Evolutionary conservation across 2,797 vertebrate genomes (phyloP).

Genomic region (Steatocranus sp.): DNA sequence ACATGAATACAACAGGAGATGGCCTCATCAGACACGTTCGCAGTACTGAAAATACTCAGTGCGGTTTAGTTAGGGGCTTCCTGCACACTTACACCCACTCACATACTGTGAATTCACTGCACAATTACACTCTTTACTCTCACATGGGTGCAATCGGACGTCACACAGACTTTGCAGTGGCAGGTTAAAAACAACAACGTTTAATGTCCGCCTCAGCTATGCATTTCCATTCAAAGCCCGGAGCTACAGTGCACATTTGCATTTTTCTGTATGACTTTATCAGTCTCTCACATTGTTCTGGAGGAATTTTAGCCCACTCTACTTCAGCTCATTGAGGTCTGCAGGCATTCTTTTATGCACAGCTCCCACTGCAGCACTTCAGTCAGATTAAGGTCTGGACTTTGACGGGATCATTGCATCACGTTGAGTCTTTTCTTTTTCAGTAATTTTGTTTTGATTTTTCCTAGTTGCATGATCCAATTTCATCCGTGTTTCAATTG

Average conservation of each 20-base stretch:
- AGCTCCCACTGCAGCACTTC: background rate
- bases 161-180: background rate
- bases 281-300: background rate
- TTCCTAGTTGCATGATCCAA: fast-evolving
- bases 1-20: background rate
- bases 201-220: background rate
- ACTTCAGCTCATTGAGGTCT: background rate
- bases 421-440: background rate
- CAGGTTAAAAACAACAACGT: background rate
- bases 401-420: background rate
- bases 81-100: background rate
- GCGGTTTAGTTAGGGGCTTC: background rate
- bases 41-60: background rate
- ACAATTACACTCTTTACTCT: background rate
- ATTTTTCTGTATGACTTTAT: background rate
- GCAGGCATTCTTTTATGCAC: background rate
- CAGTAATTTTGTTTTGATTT: background rate
- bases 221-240: fast-evolving
- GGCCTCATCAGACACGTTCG: background rate
- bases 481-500: fast-evolving
- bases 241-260: background rate
- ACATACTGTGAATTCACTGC: background rate
- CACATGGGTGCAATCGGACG: background rate
- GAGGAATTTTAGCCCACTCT: background rate
- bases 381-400: background rate